Conservation (phyloP, 64 coral and sea anemone genomes). For the Trachythela sp. region DNA sequence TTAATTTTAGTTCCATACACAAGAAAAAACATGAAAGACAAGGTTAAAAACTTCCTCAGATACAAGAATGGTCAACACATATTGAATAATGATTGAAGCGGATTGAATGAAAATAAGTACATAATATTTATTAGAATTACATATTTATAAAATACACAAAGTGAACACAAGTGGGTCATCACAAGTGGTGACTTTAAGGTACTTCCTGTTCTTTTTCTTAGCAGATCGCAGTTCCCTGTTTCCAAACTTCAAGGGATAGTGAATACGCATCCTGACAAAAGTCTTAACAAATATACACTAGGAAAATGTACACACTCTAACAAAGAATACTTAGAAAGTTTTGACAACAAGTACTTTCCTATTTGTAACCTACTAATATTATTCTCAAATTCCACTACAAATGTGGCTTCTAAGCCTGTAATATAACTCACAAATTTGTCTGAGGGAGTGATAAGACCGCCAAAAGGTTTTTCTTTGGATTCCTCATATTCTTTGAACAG, state of each 20-base stretch:
- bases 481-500: not conserved
- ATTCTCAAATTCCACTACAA: not conserved
- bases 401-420: not conserved
- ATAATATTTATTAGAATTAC: not conserved
- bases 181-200: not conserved
- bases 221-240: not conserved
- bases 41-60: not conserved
- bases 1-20: not conserved
- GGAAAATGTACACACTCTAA: not conserved
- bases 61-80: not conserved
- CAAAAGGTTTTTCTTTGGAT: not conserved
- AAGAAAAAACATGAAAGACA: not conserved
- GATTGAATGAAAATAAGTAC: not conserved
- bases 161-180: not conserved
- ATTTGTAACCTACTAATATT: not conserved
- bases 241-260: conserved; percentile 1
- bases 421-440: not conserved
- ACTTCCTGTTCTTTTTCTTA: not conserved
- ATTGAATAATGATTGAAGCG: not conserved
- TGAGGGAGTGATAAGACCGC: not conserved
- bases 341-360: not conserved
- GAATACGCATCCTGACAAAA: conserved; percentile 1
- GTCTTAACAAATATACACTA: not conserved
- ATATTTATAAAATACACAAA: not conserved
- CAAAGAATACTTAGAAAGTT: not conserved